phyloP scores from a whole-genome alignment of 2,113 vertebrate genomes.

The Oreochromis aureus region DNA sequence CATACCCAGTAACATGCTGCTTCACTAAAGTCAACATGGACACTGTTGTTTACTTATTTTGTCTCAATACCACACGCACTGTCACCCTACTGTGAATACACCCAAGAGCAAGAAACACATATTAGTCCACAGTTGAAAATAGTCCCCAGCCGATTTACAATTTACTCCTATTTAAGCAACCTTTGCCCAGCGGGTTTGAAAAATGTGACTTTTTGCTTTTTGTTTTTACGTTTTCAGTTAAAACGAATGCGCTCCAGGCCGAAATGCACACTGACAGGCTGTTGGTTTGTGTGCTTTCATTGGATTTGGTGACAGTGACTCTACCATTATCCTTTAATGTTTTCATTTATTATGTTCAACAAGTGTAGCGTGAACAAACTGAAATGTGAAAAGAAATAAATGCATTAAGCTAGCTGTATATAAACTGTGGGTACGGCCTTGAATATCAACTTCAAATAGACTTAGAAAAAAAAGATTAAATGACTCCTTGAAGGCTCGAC shows the following conservation, averaged over 20 bases:
- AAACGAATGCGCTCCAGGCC: not conserved
- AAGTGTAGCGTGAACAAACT: not conserved
- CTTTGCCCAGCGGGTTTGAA: not conserved
- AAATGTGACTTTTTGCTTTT: not conserved
- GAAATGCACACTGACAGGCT: not conserved
- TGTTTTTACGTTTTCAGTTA: not conserved
- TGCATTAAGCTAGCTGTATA: not conserved
- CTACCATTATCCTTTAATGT: not conserved
- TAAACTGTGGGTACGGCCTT: not conserved
- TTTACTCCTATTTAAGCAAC: not conserved
- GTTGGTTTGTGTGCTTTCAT: not conserved
- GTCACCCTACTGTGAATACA: not conserved
- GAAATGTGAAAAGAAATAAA: not conserved
- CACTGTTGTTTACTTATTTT: not conserved
- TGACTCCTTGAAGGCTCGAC: not conserved
- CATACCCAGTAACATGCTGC: not conserved
- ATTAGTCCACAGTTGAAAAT: not conserved
- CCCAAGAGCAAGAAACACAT: not conserved
- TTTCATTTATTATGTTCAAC: not conserved
- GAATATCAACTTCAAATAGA: not conserved
- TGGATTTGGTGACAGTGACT: not conserved
- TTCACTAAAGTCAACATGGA: not conserved
- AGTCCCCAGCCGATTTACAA: not conserved
- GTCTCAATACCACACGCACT: not conserved
- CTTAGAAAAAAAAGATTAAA: not conserved